Base-by-base conservation (phyloP, 2,797 vertebrate species). In the Atherinosoma microstoma region DNA sequence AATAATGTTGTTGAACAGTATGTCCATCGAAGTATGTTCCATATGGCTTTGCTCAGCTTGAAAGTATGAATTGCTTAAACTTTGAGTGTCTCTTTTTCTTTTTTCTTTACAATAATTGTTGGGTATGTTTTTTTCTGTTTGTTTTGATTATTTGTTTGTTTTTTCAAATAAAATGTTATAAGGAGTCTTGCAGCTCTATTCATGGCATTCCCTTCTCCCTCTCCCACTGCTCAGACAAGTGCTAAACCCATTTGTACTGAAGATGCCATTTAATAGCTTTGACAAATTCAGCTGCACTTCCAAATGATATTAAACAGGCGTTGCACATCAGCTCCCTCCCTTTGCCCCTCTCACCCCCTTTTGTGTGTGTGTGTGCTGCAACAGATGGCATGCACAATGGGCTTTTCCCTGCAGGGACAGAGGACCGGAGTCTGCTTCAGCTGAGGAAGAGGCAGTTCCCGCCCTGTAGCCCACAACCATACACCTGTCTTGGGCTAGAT, bases 311-410 rank as follows among this genome's bases (percentile, higher is more conserved):
- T 88, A 88, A 90, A 80, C 82, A 88, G 85, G 79, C 78, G 56
- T 22, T 68, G 68, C 84, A 85, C 86, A 88, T 84, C 78, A 84
- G 69, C 56, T 70, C 57, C 63, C 40, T 58, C 54, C 69, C 36
- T 5, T 64, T 67, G 45, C 76, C 69, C 69, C 70, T 29, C 22
- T 79, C 77, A 54, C 24, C 74, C 78, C 53, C 75, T 75, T 84
- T 88, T 88, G 76, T 89, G 76, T 64, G 79, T 0, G 30, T 20
- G 58, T 84, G 88, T 91, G 82, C 79, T 73, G 71, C 78, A 92
- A 88, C 94, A 94, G 93, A 94, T 93, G 93, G 93, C 56, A 11
- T 54, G 80, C 78, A 92, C 91, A 94, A 93, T 90, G 79, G 77
- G 53, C 64, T 63, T 71, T 53, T 75, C 75, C 85, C 84, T 71